Evolutionary conservation across 2,113 vertebrate genomes (phyloP), one percentile per base, ranked within the genome.

Genomic region (Chitala chitala): DNA sequence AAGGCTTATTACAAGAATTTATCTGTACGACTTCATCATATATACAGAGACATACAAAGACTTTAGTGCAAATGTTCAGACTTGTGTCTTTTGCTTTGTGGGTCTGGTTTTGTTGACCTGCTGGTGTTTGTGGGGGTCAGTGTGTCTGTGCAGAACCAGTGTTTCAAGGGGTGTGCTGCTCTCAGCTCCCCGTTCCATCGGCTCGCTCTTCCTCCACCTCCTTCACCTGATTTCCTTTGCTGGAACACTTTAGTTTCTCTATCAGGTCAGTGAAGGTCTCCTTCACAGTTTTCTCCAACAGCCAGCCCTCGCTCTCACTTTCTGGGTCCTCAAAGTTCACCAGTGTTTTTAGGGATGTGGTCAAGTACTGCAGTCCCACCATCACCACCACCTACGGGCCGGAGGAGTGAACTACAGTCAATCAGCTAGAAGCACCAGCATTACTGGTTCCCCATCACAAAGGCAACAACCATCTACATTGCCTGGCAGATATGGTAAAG

Each of bases 301-400:
- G 78, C 93, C 93, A 99, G 74, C 97, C 97, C 83, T 98, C 95
- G 0, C 95, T 99, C 79, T 96, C 94, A 0, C 94, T 94, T 69
- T 98, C 96, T 0, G 94, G 92, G 68, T 98, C 97, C 75, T 98
- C 96, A 0, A 94, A 93, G 81, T 96, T 94, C 0, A 85, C 26
- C 44, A 97, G 85, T 2, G 85, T 89, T 54, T 94, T 95, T 86
- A 95, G 88, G 4, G 95, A 93, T 6, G 91, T 97, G 85, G 95
- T 85, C 64, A 99, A 83, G 0, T 96, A 97, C 78, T 96, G 94
- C 75, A 98, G 81, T 72, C 97, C 96, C 0, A 90, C 69, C 24
- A 92, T 96, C 81, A 95, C 89, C 0, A 77, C 78, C 29, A 88
- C 83, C 97, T 98, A 85, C 10, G n/a, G 53, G 5, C 10, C 40